A percentile compares a stretch with the other conserved stretches of the same genome.
These are phyloP conservation scores for Eurytoma adleriae DNA, from an alignment of 2,888 invertebrate species.

Conservation along the genomic window DNA sequence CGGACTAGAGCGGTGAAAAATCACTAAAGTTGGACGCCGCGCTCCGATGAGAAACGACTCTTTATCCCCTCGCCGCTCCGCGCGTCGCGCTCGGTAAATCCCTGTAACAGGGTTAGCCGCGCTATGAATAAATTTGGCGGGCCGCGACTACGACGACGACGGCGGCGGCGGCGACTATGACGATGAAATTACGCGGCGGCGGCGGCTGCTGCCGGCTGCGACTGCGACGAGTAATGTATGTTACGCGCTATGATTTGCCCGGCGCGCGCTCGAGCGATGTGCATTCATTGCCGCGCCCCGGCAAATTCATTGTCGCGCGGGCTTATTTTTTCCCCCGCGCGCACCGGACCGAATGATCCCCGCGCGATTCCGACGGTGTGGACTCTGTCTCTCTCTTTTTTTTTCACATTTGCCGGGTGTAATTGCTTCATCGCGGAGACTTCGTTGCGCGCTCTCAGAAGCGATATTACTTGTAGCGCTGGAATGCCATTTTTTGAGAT, in stretches of 20 bases:
- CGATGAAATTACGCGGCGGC: slow-evolving; percentile 67
- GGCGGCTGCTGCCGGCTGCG: slow-evolving; percentile 56
- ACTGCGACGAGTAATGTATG: slow-evolving; percentile 51
- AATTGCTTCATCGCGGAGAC: background rate
- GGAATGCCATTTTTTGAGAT: no score
- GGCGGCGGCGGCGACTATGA: slow-evolving; percentile 41
- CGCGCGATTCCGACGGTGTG: background rate
- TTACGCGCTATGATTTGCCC: slow-evolving; percentile 52
- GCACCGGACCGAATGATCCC: background rate
- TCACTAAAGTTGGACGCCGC: slow-evolving; percentile 63
- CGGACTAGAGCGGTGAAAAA: slow-evolving; percentile 60
- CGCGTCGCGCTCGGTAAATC: slow-evolving; percentile 68
- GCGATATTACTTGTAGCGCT: no score
- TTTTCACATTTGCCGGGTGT: background rate
- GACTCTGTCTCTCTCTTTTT: background rate
- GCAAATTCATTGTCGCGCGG: slow-evolving; percentile 36
- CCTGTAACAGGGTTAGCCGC: slow-evolving; percentile 72
- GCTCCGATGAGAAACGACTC: slow-evolving; percentile 65
- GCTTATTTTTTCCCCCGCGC: slow-evolving; percentile 39
- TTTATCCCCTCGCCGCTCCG: slow-evolving; percentile 56
- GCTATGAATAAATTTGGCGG: slow-evolving; percentile 74
- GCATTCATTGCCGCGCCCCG: slow-evolving; percentile 15
- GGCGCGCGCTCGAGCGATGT: background rate
- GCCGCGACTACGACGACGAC: slow-evolving; percentile 42
- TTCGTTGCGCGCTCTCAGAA: background rate